These are phyloP conservation scores for Nasonovia ribisnigri DNA, from an alignment of 2,888 invertebrate species.

Conservation along the genomic window DNA sequence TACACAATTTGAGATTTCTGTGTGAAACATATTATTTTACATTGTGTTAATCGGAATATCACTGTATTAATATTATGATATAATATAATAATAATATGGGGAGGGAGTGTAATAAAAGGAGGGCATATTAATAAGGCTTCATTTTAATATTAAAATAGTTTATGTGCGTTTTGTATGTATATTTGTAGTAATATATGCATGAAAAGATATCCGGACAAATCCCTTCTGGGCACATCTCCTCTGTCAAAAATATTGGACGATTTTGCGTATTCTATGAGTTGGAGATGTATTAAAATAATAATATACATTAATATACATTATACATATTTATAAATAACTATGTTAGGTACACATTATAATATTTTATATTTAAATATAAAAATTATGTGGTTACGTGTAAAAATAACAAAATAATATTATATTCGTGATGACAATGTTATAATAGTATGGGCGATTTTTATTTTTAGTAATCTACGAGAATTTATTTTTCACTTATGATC, in stretches of 20 bases:
- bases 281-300: background rate
- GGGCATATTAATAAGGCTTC: background rate
- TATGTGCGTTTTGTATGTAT: background rate
- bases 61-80: background rate
- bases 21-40: background rate
- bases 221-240: background rate
- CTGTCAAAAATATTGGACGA: background rate
- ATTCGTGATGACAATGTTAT: background rate
- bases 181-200: background rate
- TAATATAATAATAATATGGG: background rate
- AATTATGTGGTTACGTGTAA: background rate
- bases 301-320: background rate
- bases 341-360: background rate
- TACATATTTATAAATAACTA: background rate
- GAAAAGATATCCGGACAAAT: background rate
- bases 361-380: background rate
- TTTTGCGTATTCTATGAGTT: background rate
- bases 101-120: background rate
- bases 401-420: background rate
- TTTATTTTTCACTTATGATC: no score
- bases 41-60: background rate
- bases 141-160: background rate
- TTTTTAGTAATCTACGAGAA: background rate
- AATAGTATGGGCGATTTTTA: background rate
- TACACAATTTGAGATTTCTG: background rate